A percentile compares a stretch with the other conserved stretches of the same genome.
These are phyloP conservation scores for Psittacula derbiana DNA, from an alignment of 2,797 vertebrate genomes.

Conservation along the genomic window DNA sequence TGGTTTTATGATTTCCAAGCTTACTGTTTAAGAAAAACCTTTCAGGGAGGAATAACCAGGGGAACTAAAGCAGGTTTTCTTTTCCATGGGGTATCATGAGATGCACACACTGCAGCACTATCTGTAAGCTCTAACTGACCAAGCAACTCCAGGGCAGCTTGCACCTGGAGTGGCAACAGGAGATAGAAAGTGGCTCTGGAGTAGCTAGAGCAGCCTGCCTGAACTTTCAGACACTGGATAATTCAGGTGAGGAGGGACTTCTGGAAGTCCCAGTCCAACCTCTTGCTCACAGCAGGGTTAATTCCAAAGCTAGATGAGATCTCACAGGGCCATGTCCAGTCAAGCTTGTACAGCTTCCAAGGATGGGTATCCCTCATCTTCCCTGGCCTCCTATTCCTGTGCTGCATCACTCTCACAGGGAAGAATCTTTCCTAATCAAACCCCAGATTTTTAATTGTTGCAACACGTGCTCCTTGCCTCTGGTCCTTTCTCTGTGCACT, in stretches of 20 bases:
- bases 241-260: not conserved
- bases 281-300: not conserved
- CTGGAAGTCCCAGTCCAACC: not conserved
- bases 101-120: not conserved
- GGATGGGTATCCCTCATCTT: not conserved
- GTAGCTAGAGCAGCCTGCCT: not conserved
- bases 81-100: not conserved
- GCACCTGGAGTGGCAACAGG: fast-evolving
- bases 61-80: not conserved
- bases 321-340: not conserved
- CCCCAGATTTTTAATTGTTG: not conserved
- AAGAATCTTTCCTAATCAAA: not conserved
- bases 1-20: not conserved
- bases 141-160: not conserved
- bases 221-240: not conserved
- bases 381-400: not conserved
- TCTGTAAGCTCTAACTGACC: not conserved
- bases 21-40: not conserved
- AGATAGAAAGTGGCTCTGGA: not conserved
- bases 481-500: not conserved
- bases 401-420: not conserved
- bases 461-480: not conserved
- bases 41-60: not conserved
- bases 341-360: not conserved
- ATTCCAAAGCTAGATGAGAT: not conserved